Base-by-base conservation (phyloP, 2,888 invertebrate genomes). In the Tetropium fuscum region DNA sequence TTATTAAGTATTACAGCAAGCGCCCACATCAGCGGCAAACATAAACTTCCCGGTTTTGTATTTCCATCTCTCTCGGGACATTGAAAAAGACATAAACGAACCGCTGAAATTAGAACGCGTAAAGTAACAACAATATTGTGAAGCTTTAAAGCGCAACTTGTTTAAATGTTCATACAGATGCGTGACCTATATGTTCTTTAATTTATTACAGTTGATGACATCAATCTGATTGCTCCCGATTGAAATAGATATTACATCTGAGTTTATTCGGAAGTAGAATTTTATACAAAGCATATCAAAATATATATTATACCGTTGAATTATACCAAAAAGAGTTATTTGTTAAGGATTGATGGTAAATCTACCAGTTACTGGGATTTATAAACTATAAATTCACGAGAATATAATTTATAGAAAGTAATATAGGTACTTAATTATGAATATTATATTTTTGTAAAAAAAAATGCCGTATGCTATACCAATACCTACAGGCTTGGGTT, bases 91-190 rank as follows among this genome's bases (percentile, higher is more conserved):
- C 38, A 38, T 58, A 54, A 61, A 38, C 18, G 25, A 22, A 25
- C 10, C 13, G 18, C 13, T 51, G 40, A 56, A 64, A 45, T 45
- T 57, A 58, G 60, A 55, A 58, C 60, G 56, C 55, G 48, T 43
- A 45, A 32, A 11, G 16, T 41, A 41, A 41, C 22, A 40, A 51
- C 27, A 18, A 27, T 51, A 16, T 27, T 51, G 40, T 51, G 22
- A 18, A 51, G 32, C 32, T 36, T 48, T 25, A 22, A 38, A 16
- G 51, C 51, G 16, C 51, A 40, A 51, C 27, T 40, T 40, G 27
- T 48, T 34, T 64, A 62, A 66, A 60, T 66, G 57, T 59, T 58
- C 55, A 61, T 60, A 63, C 64, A 68, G 61, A 60, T 68, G 69
- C 47, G 63, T 64, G 67, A 63, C 69, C 67, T 63, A 67, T 60